Conservation (phyloP, 1,140 invertebrate genomes). For the Rhagoletis pomonella region DNA sequence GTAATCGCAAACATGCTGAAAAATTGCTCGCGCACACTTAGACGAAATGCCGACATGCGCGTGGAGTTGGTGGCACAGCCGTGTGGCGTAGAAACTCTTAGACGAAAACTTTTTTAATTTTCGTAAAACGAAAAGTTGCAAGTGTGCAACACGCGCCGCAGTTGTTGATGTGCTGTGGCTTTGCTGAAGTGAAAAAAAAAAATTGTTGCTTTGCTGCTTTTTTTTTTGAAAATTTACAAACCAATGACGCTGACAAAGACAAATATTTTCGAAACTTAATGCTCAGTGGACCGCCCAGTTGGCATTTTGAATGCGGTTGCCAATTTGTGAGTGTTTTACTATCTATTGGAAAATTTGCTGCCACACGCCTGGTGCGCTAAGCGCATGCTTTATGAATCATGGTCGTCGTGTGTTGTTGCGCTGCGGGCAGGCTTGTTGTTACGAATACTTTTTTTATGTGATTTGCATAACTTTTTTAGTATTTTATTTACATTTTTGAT, state of each 20-base stretch:
- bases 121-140: neutral
- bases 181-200: neutral
- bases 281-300: conserved; percentile 31
- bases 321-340: neutral
- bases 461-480: too few species aligned
- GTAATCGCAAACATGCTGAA: neutral
- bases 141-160: neutral
- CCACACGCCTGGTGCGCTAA: conserved; percentile 11
- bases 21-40: conserved; percentile 6
- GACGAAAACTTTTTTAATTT: too few species aligned
- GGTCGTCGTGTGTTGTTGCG: neutral
- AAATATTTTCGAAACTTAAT: conserved; percentile 40
- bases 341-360: conserved; percentile 27
- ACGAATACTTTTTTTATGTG: too few species aligned
- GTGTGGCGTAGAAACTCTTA: too few species aligned
- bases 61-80: too few species aligned
- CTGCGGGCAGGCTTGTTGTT: neutral
- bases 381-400: conserved; percentile 39
- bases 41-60: neutral
- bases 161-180: neutral
- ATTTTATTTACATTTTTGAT: too few species aligned
- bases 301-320: conserved; percentile 17
- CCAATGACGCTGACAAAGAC: conserved; percentile 40
- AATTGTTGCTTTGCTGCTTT: neutral
- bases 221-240: neutral